Evolutionary conservation across 2,888 invertebrate species (phyloP), one percentile per base, ranked within the genome.

Genomic region (Andrena minutula): DNA sequence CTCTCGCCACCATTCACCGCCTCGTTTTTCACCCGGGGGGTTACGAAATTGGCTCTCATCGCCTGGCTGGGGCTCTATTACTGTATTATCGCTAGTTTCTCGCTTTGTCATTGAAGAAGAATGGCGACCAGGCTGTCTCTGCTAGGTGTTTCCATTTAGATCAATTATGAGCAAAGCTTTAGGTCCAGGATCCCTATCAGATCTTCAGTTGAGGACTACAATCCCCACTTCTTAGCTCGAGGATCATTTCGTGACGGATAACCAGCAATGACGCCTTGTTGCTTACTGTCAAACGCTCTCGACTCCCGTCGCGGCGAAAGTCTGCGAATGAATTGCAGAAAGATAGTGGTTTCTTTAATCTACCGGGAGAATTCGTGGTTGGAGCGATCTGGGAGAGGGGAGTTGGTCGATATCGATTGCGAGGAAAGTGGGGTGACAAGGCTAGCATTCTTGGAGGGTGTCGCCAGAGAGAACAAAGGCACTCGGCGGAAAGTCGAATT

Each of bases 381-480:
- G 56, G 35, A 16, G 26, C n/a, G 63, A 41, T 61, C 23, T 4
- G 63, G 2, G 53, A 2, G 8, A 6, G n/a, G 26, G 12, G 41
- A 16, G 56, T 16, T 49, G 4, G 32, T 32, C 53, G 70, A 65
- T 76, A 76, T 76, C 71, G 76, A 76, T 76, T 65, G 58, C 35
- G n/a, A 51, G 49, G 71, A 41, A 66, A 71, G 76, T 60, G 89
- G 89, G 90, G 89, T 89, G 90, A 90, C 90, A 89, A 89, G 89
- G 89, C 89, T 90, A 89, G 89, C 90, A 90, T 89, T 88, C 87
- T 81, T 63, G 71, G 87, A 88, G 90, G 90, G 89, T 89, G 86
- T 85, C 87, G 83, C 88, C 86, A 82, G 80, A 72, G 69, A 78
- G 88, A 90, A 90, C 89, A 91, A 90, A 91, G 87, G 80, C 81